Conservation (phyloP, 2,797 vertebrate species). For the Chelonia mydas region DNA sequence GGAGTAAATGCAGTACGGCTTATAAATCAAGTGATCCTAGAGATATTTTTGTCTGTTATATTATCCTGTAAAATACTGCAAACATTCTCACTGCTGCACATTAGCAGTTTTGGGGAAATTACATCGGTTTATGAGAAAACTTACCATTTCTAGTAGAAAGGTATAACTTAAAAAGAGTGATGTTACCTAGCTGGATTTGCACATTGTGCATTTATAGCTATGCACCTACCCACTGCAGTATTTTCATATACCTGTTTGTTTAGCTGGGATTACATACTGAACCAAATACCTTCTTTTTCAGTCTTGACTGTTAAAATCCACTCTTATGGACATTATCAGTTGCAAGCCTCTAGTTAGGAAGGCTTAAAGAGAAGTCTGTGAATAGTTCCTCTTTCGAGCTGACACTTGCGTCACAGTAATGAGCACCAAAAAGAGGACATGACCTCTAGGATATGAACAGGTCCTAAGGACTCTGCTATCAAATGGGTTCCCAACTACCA, state of each 20-base stretch:
- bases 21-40: not conserved
- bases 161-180: not conserved
- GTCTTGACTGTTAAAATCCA: not conserved
- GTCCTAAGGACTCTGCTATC: not conserved
- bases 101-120: not conserved
- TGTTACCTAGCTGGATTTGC: not conserved
- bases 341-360: not conserved
- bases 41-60: not conserved
- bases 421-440: not conserved
- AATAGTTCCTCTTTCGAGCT: not conserved
- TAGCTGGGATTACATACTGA: not conserved
- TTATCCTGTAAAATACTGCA: not conserved
- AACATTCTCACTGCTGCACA: not conserved
- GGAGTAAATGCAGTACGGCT: not conserved
- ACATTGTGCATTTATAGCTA: not conserved
- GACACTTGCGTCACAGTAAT: not conserved
- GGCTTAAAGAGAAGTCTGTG: accelerated
- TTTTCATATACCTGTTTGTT: not conserved
- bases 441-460: not conserved
- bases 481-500: constrained; percentile 1
- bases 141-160: not conserved
- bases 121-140: not conserved
- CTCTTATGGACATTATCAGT: not conserved
- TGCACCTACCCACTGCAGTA: not conserved
- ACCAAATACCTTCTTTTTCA: not conserved